Evolutionary conservation across 2,113 vertebrate genomes (phyloP), one percentile per base, ranked within the genome.

Genomic region (Orthonyx spaldingii): DNA sequence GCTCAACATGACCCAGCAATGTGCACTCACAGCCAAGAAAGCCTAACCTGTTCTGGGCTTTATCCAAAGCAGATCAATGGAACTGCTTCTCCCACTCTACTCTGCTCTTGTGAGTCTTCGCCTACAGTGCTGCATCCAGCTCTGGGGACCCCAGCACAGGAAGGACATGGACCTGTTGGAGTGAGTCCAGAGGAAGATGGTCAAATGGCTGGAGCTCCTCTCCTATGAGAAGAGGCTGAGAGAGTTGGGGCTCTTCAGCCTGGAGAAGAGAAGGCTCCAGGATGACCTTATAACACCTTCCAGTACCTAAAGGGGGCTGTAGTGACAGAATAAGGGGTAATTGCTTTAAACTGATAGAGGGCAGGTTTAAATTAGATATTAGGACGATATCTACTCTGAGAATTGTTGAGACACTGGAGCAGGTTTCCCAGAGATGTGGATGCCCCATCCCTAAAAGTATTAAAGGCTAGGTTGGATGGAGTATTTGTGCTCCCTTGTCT

Each of bases 1-100:
- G 20, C 13, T 52, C 39, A 39, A 1, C 32, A 50, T 24, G 37
- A 59, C 13, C 44, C 1, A 0, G 27, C 37, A 44, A 39, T 21
- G 33, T 46, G 33, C 44, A 24, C 37, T 50, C 23, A 13, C 39
- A 59, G 27, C 42, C 60, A 32, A 33, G 27, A 37, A 33, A 33
- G 60, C 33, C 44, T 46, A 1, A 4, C 8, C 13, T 44, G 12
- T 59, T 41, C 59, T 44, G 37, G 44, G 59, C 50, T 72, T 13
- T 37, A 11, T 50, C 66, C 68, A 52, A 35, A 52, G 41, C 77
- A 59, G 69, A 37, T 8, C 0, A 0, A 60, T 44, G 28, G 28
- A 52, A 59, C 23, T 17, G 37, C 19, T 89, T 7, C 11, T 82
- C 10, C 8, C 22, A 27, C 12, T 49, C 39, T 37, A 3, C 37